Percentiles rank a stretch among this genome's conserved stretches.
phyloP scores from a whole-genome alignment of 2,888 invertebrate genomes.

The Ormyrus nitidulus region DNA sequence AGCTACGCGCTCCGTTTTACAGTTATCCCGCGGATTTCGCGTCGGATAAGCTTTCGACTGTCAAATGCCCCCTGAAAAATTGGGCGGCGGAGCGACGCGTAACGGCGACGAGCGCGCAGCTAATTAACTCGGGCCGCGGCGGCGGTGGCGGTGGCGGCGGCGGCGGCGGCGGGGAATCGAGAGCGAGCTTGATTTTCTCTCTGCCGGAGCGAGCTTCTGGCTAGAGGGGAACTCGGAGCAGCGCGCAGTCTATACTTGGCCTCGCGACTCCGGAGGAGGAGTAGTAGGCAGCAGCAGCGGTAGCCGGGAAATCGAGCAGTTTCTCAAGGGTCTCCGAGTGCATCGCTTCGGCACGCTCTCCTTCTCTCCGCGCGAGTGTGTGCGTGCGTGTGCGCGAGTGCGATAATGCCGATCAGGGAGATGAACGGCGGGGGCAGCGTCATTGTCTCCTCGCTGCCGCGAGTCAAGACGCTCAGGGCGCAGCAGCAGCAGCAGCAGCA shows the following conservation, averaged over 20 bases:
- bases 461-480: slow-evolving; percentile 29
- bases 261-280: slow-evolving; percentile 11
- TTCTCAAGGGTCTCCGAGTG: slow-evolving; percentile 42
- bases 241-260: slow-evolving; percentile 44
- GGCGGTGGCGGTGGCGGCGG: slow-evolving; percentile 13
- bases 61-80: slow-evolving; percentile 3
- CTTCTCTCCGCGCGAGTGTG: not conserved
- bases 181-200: not conserved
- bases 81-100: not conserved
- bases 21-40: not conserved
- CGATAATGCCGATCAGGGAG: slow-evolving; percentile 42
- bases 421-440: slow-evolving; percentile 26
- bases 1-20: not conserved
- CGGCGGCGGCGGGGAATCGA: not conserved
- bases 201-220: too few species aligned
- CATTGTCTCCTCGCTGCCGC: slow-evolving; percentile 45
- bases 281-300: slow-evolving; percentile 9
- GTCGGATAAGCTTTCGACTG: too few species aligned
- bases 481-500: slow-evolving; percentile 36
- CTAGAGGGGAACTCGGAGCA: not conserved
- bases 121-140: slow-evolving; percentile 14
- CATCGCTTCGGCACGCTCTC: slow-evolving; percentile 28
- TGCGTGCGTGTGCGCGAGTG: not conserved
- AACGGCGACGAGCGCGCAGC: slow-evolving; percentile 2
- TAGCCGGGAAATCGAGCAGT: slow-evolving; percentile 37